phyloP scores from a whole-genome alignment of 2,888 invertebrate genomes.

The Ichneumon xanthorius region DNA sequence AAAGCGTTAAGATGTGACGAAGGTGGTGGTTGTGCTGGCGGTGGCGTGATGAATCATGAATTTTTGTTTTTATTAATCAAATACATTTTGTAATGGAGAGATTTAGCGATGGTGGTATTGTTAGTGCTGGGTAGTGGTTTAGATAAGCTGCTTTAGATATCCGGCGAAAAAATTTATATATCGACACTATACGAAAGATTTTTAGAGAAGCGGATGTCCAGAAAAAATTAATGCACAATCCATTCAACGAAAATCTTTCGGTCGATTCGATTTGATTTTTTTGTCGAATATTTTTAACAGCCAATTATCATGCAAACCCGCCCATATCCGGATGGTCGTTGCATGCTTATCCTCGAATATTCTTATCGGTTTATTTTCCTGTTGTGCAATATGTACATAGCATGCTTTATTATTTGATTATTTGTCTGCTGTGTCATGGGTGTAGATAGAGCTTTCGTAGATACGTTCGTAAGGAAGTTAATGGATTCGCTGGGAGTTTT shows the following conservation, averaged over 20 bases:
- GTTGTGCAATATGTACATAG: neutral
- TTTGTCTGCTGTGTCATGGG: neutral
- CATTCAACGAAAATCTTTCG: neutral
- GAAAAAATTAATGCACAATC: neutral
- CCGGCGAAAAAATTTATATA: conserved; percentile 12
- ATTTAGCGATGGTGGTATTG: conserved; percentile 48
- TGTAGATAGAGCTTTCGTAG: neutral
- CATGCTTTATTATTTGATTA: neutral
- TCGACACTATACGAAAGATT: neutral
- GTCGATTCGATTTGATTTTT: conserved; percentile 5
- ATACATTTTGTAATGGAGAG: conserved; percentile 46
- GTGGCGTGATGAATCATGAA: conserved; percentile 47
- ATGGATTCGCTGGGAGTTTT: neutral
- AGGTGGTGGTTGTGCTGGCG: conserved; percentile 63
- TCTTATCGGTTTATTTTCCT: neutral
- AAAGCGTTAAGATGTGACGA: conserved; percentile 42
- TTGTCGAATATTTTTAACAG: conserved; percentile 18
- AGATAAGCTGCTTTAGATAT: conserved; percentile 30
- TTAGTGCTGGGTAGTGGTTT: conserved; percentile 40
- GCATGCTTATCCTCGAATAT: conserved; percentile 51
- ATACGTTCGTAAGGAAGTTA: neutral
- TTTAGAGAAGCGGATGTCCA: neutral
- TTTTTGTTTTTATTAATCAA: neutral
- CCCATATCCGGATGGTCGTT: conserved; percentile 36
- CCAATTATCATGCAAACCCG: conserved; percentile 1